Percentiles rank a stretch among this genome's conserved stretches.
Evolutionary conservation across 2,797 vertebrate genomes (phyloP).

Genomic region (Myoxocephalus aenaeus): DNA sequence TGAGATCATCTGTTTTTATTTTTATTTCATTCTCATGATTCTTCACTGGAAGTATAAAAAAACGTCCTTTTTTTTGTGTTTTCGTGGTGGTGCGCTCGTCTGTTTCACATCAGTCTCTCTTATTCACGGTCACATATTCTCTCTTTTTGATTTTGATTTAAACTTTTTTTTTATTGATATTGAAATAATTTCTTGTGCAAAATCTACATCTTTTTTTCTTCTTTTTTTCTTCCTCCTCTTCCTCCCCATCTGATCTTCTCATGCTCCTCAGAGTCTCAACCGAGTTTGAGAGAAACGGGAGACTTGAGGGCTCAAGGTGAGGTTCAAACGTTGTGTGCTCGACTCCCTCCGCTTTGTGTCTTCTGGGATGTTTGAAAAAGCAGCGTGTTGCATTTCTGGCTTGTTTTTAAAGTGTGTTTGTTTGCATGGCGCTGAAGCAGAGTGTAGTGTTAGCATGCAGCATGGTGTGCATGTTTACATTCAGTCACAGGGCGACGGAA

Average conservation of each 20-base stretch:
- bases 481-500: slow-evolving; percentile 24
- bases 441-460: too few species aligned
- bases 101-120: slow-evolving; percentile 43
- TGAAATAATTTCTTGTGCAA: slow-evolving; percentile 81
- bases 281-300: slow-evolving; percentile 99
- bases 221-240: slow-evolving; percentile 61
- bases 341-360: slow-evolving; percentile 12
- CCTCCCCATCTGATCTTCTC: slow-evolving; percentile 85
- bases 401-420: background rate
- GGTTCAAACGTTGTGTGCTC: slow-evolving; percentile 56
- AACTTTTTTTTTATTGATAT: slow-evolving; percentile 20
- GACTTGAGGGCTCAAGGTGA: slow-evolving; percentile 99
- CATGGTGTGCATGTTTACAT: background rate
- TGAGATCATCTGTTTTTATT: slow-evolving; percentile 16
- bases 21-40: slow-evolving; percentile 27
- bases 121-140: slow-evolving; percentile 25
- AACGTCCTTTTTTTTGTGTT: slow-evolving; percentile 20
- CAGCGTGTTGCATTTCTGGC: slow-evolving; percentile 1
- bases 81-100: slow-evolving; percentile 41
- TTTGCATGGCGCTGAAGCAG: slow-evolving; percentile 50
- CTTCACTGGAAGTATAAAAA: slow-evolving; percentile 32
- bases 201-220: slow-evolving; percentile 72
- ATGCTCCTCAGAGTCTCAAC: slow-evolving; percentile 91
- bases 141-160: slow-evolving; percentile 6
- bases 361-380: slow-evolving; percentile 6